These are phyloP conservation scores for Tauraco erythrolophus DNA, from an alignment of 2,113 vertebrate genomes.

Conservation along the genomic window DNA sequence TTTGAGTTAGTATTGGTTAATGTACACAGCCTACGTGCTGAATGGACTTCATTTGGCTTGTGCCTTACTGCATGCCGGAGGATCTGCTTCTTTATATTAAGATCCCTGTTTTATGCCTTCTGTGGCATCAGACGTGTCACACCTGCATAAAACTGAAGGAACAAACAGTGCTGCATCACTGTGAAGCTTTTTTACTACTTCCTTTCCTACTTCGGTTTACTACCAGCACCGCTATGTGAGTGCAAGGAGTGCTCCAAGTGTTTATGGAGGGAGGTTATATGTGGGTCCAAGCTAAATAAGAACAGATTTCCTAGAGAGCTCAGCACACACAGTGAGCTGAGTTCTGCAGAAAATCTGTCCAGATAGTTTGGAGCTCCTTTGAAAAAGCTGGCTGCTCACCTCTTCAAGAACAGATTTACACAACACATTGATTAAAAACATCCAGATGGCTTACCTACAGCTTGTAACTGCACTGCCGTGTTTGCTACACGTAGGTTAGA, in stretches of 20 bases:
- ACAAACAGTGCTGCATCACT: not conserved
- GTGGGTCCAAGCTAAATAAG: not conserved
- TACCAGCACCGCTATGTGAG: not conserved
- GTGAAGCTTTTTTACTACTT: not conserved
- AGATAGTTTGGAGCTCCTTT: not conserved
- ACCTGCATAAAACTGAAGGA: not conserved
- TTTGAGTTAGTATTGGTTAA: not conserved
- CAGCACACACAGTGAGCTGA: not conserved
- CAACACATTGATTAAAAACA: not conserved
- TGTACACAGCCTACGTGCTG: not conserved
- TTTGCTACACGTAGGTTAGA: not conserved
- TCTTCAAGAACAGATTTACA: not conserved
- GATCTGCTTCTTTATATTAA: not conserved
- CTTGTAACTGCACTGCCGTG: not conserved
- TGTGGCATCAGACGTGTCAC: not conserved
- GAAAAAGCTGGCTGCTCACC: not conserved
- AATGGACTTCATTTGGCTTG: not conserved
- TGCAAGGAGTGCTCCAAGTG: not conserved
- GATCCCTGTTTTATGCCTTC: not conserved
- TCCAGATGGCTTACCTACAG: not conserved
- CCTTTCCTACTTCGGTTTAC: not conserved
- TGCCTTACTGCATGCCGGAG: conserved; percentile 35
- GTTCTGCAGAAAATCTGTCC: not conserved
- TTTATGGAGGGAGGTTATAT: not conserved
- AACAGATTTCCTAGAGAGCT: not conserved